Percentiles rank a stretch among this genome's conserved stretches.
Conservation (phyloP, 2,113 vertebrate genomes). For the Xiphorhynchus elegans region DNA sequence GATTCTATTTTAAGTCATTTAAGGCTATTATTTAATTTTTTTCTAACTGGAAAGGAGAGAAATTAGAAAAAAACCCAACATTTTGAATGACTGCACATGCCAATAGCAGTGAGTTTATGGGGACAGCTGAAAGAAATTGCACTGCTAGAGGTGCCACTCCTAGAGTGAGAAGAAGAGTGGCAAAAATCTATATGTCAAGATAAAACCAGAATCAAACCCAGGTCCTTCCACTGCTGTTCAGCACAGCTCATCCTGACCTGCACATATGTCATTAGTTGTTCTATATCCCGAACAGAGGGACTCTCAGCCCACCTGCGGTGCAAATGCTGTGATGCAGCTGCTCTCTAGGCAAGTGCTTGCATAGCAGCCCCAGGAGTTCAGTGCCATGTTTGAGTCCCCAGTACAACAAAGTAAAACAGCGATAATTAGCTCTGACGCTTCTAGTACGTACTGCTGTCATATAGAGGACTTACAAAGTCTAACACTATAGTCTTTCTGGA, state of each 20-base stretch:
- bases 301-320: not conserved
- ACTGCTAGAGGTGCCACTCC: accelerated
- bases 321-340: accelerated
- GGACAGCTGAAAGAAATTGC: not conserved
- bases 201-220: not conserved
- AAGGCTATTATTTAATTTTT: not conserved
- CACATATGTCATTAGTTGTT: not conserved
- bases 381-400: not conserved
- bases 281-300: not conserved
- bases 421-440: not conserved
- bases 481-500: not conserved
- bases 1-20: not conserved
- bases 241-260: not conserved
- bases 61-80: not conserved
- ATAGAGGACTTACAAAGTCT: not conserved
- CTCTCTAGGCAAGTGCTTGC: not conserved
- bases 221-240: not conserved
- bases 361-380: not conserved
- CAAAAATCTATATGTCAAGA: not conserved
- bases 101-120: not conserved
- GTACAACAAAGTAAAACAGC: not conserved
- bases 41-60: not conserved
- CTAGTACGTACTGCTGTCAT: not conserved
- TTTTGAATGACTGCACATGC: not conserved
- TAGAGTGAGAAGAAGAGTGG: not conserved